These are phyloP conservation scores for Macropodus opercularis DNA, from an alignment of 2,797 vertebrate genomes.

Conservation along the genomic window DNA sequence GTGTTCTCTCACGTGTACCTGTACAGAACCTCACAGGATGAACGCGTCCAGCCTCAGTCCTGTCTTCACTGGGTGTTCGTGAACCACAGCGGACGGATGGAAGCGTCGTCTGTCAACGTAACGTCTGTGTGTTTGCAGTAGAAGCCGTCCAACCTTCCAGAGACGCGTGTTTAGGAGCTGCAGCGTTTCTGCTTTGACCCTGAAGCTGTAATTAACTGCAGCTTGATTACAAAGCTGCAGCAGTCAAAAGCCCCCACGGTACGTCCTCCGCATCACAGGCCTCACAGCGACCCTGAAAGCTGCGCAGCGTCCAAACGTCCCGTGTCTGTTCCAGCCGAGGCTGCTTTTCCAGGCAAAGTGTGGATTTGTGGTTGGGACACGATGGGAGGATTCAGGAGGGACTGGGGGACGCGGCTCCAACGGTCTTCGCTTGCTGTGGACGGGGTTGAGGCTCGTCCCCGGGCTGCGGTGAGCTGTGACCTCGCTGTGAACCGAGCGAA, in stretches of 20 bases:
- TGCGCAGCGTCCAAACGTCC: too few species aligned
- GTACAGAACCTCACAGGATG: fast-evolving
- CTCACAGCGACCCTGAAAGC: too few species aligned
- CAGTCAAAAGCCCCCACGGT: too few species aligned
- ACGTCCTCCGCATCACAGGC: too few species aligned
- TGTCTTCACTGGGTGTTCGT: too few species aligned
- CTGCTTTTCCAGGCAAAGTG: constrained; percentile 72
- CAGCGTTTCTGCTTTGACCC: constrained; percentile 69
- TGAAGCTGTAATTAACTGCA: constrained; percentile 73
- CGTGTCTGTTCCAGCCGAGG: constrained; percentile 70
- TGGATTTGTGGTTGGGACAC: constrained; percentile 73
- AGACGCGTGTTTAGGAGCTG: constrained; percentile 24
- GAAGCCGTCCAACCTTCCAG: constrained; percentile 5
- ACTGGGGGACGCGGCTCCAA: too few species aligned
- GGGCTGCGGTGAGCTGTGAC: constrained; percentile 68
- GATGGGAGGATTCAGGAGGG: constrained; percentile 73
- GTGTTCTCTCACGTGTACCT: constrained; percentile 22
- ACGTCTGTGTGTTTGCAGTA: constrained; percentile 41
- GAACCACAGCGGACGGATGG: too few species aligned
- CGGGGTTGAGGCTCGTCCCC: too few species aligned
- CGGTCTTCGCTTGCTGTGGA: too few species aligned
- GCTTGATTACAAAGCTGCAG: constrained; percentile 67
- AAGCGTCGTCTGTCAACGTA: too few species aligned
- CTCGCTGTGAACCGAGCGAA: constrained; percentile 71
- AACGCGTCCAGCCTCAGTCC: too few species aligned